Conservation (phyloP, 2,888 invertebrate species). For the Caradrina kadenii region DNA sequence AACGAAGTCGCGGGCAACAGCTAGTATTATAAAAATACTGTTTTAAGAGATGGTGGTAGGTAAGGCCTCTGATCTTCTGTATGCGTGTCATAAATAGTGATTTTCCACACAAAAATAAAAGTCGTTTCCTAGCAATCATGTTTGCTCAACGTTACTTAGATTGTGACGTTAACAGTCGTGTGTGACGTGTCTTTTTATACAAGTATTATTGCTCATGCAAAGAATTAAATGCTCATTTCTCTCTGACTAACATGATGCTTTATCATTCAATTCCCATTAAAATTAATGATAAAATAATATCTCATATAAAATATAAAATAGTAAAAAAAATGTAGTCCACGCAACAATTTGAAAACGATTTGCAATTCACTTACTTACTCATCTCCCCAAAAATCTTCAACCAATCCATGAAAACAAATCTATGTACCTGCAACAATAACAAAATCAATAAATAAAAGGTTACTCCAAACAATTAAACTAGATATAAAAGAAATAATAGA, state of each 20-base stretch:
- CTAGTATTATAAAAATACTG: too few relatives aligned
- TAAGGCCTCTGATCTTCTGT: too few relatives aligned
- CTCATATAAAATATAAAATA: neutral
- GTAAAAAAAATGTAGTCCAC: neutral
- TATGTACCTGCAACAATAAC: conserved; percentile 57
- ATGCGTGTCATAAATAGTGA: too few relatives aligned
- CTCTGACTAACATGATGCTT: neutral
- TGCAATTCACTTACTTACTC: conserved; percentile 22
- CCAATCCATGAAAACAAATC: conserved; percentile 5
- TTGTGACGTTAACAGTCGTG: too few relatives aligned
- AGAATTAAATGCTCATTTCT: neutral
- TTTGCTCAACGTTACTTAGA: too few relatives aligned
- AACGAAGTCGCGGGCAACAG: too few relatives aligned
- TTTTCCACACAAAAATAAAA: too few relatives aligned
- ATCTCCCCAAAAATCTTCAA: conserved; percentile 1
- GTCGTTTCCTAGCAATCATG: too few relatives aligned
- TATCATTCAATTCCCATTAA: neutral
- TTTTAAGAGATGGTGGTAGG: too few relatives aligned
- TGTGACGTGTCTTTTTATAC: too few relatives aligned
- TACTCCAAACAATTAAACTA: conserved; percentile 41
- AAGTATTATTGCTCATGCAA: conserved; percentile 6
- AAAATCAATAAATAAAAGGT: conserved; percentile 25
- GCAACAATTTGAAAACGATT: conserved; percentile 25
- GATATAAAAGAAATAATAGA: too few relatives aligned
- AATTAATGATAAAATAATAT: conserved; percentile 16